Conservation (phyloP, 2,888 invertebrate genomes). For the Diarsia rubi region DNA sequence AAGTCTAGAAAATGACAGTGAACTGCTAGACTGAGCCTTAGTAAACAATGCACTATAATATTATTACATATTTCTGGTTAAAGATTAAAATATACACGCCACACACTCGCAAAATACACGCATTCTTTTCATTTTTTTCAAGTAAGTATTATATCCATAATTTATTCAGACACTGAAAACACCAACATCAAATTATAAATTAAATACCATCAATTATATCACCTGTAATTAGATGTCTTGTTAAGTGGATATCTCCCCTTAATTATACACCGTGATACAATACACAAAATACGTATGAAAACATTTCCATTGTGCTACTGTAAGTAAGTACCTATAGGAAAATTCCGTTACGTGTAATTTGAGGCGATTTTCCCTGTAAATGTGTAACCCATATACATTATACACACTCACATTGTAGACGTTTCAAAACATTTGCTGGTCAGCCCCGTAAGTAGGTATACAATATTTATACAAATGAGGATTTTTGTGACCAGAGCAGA, state of each 20-base stretch:
- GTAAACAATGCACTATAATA: neutral
- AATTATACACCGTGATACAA: constrained; percentile 1
- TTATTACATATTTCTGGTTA: neutral
- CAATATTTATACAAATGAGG: constrained; percentile 29
- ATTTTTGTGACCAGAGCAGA: constrained; percentile 54
- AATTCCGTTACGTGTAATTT: constrained; percentile 5
- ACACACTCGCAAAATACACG: neutral
- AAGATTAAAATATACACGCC: neutral
- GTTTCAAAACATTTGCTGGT: constrained; percentile 11
- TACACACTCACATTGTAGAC: neutral
- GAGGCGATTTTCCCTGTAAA: neutral
- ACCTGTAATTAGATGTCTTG: neutral
- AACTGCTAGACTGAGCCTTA: neutral
- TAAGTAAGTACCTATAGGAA: neutral
- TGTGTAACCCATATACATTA: neutral
- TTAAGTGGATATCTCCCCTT: neutral
- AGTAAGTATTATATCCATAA: neutral
- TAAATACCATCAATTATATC: neutral
- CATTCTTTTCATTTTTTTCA: neutral
- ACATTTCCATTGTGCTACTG: neutral
- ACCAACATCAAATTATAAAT: neutral
- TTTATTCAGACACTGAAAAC: neutral
- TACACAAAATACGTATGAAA: neutral
- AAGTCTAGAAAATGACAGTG: neutral
- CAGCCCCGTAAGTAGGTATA: neutral